Base-by-base conservation (phyloP, 2,888 invertebrate genomes). In the Trachelus tabidus region DNA sequence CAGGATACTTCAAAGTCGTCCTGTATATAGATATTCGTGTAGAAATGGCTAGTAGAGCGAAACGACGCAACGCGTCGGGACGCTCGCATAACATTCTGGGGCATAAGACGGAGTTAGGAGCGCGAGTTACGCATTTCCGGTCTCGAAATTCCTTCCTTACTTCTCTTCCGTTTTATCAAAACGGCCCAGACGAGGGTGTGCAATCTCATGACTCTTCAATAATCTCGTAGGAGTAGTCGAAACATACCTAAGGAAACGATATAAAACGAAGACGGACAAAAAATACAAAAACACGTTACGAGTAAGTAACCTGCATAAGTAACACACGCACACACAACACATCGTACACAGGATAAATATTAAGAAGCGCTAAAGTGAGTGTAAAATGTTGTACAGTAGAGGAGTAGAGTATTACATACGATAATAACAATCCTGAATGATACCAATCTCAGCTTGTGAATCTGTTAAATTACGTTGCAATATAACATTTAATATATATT, bases 331-430 rank as follows among this genome's bases (percentile, higher is more conserved):
- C 34, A 34, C 34, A 74, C 74, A n/a, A 37, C 56, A 56, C 56
- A 56, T 56, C 56, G 23, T 56, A 56, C 23, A 56, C 23, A 56
- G 56, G 56, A 56, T 56, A 56, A 56, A 56, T 56, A 23, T 56
- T 56, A 56, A 9, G 56, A 71, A 31, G 31, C 34, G 33, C 33
- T 74, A 74, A 73, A 78, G 81, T 87, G 86, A 87, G 84, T 91
- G 91, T 91, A 91, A 90, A 91, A 91, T 91, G 91, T 90, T 91
- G 91, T 91, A 91, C 90, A 91, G 88, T 91, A 91, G 90, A 86
- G 79, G 82, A 86, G 87, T 90, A 90, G 90, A 90, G 89, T 91
- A 90, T 90, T 90, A 90, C 80, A 85, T 77, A 83, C 79, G 80
- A 84, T 85, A 82, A 79, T 82, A 82, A 86, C 82, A 84, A 90